phyloP scores from a whole-genome alignment of 30 jellyfish, hydroid and myxozoan genomes.

The Hydractinia echinata region DNA sequence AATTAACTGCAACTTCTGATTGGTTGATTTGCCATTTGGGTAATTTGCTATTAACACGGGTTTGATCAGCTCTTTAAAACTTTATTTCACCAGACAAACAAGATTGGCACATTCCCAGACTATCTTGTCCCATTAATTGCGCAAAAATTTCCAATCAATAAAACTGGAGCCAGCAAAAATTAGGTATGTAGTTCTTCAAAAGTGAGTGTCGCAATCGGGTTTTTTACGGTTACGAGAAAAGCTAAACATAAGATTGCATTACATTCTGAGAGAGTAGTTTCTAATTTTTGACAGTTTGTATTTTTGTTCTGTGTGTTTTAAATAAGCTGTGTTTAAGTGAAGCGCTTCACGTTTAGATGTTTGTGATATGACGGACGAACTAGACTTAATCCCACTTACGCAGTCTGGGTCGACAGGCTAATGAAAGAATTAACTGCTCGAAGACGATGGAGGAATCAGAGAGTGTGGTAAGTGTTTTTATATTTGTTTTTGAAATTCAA shows the following conservation, averaged over 20 bases:
- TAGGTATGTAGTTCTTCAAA: slow-evolving; percentile 45
- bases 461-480: neutral
- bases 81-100: slow-evolving; percentile 22
- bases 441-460: neutral
- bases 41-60: too few species aligned
- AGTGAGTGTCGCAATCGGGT: neutral
- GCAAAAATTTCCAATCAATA: slow-evolving; percentile 75
- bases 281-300: too few species aligned
- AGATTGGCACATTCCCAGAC: slow-evolving; percentile 89
- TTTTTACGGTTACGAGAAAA: neutral
- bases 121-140: slow-evolving; percentile 60
- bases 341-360: slow-evolving; percentile 53
- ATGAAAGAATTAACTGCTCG: slow-evolving; percentile 68
- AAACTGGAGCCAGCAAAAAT: slow-evolving; percentile 82
- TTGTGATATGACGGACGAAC: slow-evolving; percentile 79
- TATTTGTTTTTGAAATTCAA: too few species aligned
- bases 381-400: slow-evolving; percentile 63
- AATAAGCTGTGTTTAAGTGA: too few species aligned
- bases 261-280: too few species aligned
- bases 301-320: too few species aligned
- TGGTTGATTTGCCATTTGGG: too few species aligned
- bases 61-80: too few species aligned
- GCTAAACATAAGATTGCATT: too few species aligned
- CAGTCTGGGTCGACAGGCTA: slow-evolving; percentile 73
- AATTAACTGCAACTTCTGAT: too few species aligned